Conservation (phyloP, 2,888 invertebrate genomes). For the Zygogramma bicolorata region DNA sequence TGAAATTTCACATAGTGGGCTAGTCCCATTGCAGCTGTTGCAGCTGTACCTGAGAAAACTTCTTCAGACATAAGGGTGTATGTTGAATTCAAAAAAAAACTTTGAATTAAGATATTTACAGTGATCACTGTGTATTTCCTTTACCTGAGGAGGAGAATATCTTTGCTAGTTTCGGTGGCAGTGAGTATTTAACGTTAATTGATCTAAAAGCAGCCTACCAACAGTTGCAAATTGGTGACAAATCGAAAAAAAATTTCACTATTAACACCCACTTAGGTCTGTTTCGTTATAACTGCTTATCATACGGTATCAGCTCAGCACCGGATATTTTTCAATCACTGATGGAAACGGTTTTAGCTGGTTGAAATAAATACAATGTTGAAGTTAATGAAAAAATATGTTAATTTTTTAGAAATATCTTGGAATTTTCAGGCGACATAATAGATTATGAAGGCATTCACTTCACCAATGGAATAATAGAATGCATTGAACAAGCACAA, state of each 20-base stretch:
- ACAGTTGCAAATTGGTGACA: slow-evolving; percentile 46
- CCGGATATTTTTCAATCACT: not conserved
- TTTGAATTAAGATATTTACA: slow-evolving; percentile 46
- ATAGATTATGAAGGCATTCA: slow-evolving; percentile 17
- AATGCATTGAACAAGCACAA: slow-evolving; percentile 25
- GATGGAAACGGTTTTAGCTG: not conserved
- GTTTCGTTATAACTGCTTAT: slow-evolving; percentile 45
- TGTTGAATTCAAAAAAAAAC: slow-evolving; percentile 55
- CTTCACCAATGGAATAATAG: slow-evolving; percentile 20
- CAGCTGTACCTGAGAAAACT: slow-evolving; percentile 52
- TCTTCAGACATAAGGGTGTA: slow-evolving; percentile 50
- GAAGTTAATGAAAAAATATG: not conserved
- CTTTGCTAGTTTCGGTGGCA: slow-evolving; percentile 49
- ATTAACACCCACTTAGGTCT: slow-evolving; percentile 51
- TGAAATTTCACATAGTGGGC: slow-evolving; percentile 42
- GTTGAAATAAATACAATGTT: not conserved
- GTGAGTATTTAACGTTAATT: slow-evolving; percentile 46
- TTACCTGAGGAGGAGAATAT: slow-evolving; percentile 54
- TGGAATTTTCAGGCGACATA: slow-evolving; percentile 14
- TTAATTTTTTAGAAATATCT: not conserved
- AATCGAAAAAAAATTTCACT: slow-evolving; percentile 44
- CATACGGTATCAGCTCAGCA: not conserved
- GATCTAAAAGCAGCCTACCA: slow-evolving; percentile 53
- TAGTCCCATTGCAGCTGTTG: slow-evolving; percentile 55
- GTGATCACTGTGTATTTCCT: slow-evolving; percentile 55